A percentile compares a stretch with the other conserved stretches of the same genome.
Conservation (phyloP, 2,888 invertebrate genomes). For the Diarsia rubi region DNA sequence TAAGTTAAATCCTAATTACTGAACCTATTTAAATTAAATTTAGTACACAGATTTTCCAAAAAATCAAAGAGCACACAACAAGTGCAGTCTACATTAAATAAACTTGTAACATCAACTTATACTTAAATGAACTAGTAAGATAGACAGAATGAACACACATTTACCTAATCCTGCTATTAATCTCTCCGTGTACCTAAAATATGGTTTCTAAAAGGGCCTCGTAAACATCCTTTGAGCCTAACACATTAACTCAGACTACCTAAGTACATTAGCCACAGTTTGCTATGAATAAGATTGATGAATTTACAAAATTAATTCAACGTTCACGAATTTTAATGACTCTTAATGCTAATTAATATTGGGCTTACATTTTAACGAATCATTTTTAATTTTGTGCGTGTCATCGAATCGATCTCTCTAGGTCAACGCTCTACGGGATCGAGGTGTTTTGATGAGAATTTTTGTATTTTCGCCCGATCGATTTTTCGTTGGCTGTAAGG, state of each 20-base stretch:
- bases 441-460: neutral
- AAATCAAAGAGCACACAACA: neutral
- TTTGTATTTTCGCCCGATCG: neutral
- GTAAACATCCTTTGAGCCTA: conserved; percentile 2
- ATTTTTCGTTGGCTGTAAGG: neutral
- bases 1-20: neutral
- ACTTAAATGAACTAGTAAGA: neutral
- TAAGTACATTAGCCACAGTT: neutral
- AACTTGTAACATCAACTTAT: neutral
- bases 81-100: neutral
- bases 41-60: too few relatives aligned
- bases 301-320: conserved; percentile 30
- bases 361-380: conserved; percentile 14
- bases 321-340: conserved; percentile 48
- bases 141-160: neutral
- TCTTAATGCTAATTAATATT: conserved; percentile 33
- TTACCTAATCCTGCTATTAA: neutral
- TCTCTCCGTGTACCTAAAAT: neutral
- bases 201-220: neutral
- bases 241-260: neutral
- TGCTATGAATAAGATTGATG: conserved; percentile 38
- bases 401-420: conserved; percentile 37
- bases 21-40: too few relatives aligned
- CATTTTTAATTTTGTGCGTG: conserved; percentile 39
- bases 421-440: neutral